Base-by-base conservation (phyloP, 2,797 vertebrate species). In the Pyrocephalus nanus region DNA sequence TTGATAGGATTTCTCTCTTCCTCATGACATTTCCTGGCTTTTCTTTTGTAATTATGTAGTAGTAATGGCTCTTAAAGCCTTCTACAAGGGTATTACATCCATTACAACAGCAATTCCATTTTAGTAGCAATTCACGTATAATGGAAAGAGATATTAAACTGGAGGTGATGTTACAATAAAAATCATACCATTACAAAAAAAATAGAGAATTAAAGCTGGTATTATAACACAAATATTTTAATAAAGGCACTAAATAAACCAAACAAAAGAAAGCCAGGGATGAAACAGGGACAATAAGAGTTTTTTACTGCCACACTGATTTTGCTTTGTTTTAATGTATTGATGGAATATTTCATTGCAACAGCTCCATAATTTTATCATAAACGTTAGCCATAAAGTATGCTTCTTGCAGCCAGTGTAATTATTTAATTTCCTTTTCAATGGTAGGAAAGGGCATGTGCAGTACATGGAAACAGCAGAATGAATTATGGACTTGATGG, bases 111-210 rank as follows among this genome's bases (percentile, higher is more conserved):
- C 79, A 89, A 96, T 95, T 94, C 79, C 42, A 89, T 80, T 97
- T 97, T 95, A 97, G 86, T 93, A 92, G 88, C 94, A 95, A 95
- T 96, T 95, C 91, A 92, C 42, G 2, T 86, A 30, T 96, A 96
- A 95, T 90, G 80, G 69, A 90, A 95, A 92, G 73, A 91, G 86
- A 92, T 90, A 97, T 96, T 95, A 96, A 94, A 95, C 87, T 89
- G 88, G 62, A 96, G 93, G 89, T 81, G 91, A 96, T 95, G 86
- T 91, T 83, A 94, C 93, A 86, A 95, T 95, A 96, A 97, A 96
- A 94, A 93, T 69, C 66, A 91, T 36, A 55, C 25, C 42, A 74
- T 95, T 96, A 90, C 76, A 88, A 95, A 92, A 95, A 93, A 76
- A 95, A 80, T 69, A 86, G 47, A 67, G n/a, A 82, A 94, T 96